Evolutionary conservation across 2,113 vertebrate species (phyloP), one percentile per base, ranked within the genome.

Genomic region (Zosterops lateralis): DNA sequence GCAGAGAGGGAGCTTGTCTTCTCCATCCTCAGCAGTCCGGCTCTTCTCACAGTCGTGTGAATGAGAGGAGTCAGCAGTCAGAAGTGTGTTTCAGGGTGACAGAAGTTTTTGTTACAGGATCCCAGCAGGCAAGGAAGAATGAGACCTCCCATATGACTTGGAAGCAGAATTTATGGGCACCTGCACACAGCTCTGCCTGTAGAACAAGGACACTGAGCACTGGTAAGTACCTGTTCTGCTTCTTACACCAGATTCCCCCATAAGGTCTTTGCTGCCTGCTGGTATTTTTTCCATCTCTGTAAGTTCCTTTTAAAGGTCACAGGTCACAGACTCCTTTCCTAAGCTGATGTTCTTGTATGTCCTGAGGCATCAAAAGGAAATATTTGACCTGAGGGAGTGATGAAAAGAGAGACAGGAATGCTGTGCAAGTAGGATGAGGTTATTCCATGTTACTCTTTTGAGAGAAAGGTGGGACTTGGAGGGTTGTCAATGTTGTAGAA

Each of bases 141-240:
- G 48, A 67, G 61, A 32, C n/a, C 14, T 84, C 32, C 45, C 0
- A 0, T 40, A 12, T 0, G 0, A 36, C 16, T 51, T 75, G 57
- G 61, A 74, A 29, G 34, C 0, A 5, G 48, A n/a, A 48, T 68
- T 38, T 12, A 1, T 6, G 5, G 10, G 7, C 12, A 20, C 25
- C 15, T 62, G 20, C 57, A 31, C 0, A 0, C 32, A 38, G 28
- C 26, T 87, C 38, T 38, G 32, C 6, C 0, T 75, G 50, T 51
- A 17, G 67, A 87, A 36, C 45, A 22, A 56, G 36, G 48, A 61
- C 48, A 64, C 18, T 5, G 25, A 72, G 45, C 73, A 13, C 36
- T n/a, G 31, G 32, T 53, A 38, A 88, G 57, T 75, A 21, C 19
- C 22, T 9, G 1, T 26, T 74, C 42, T 74, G 24, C 29, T 82